Evolutionary conservation across 2,888 invertebrate genomes (phyloP), one percentile per base, ranked within the genome.

Genomic region (Orthonevra nobilis): DNA sequence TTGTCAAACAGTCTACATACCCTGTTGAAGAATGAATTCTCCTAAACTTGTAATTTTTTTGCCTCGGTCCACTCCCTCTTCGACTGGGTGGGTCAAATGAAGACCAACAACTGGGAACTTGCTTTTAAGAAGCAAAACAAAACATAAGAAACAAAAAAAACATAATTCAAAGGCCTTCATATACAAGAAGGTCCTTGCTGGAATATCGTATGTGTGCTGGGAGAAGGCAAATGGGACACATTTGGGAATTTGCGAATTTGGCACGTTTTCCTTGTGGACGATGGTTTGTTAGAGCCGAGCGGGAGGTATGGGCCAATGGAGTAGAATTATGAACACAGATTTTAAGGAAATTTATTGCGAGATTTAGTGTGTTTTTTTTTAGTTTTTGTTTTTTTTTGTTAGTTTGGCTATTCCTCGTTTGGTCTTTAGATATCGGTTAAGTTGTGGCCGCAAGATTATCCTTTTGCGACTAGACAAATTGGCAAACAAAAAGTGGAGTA

Each of bases 391-490:
- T n/a, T 69, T 42, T 60, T 38, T 54, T 44, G 28, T 15, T 34
- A 12, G 28, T 50, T 64, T 40, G 12, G 19, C n/a, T 64, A 36
- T 52, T 50, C 32, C 20, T 28, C 72, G n/a, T 69, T 63, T 44
- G 58, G 34, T 32, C 48, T 56, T 70, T 58, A 58, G 58, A 64
- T 77, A 64, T 77, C 52, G 70, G 63, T 70, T 58, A 58, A 58
- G 70, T 64, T 77, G 64, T 60, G 77, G 58, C 64, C 64, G 63
- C 44, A 64, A 70, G 77, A 70, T 70, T 77, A 77, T 77, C 77
- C 77, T 64, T 77, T 70, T 64, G 70, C 70, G 70, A 70, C 77
- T 69, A 70, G 77, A 77, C 77, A 77, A 77, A 77, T 77, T 70
- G 77, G 63, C 77, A 70, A 77, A 70, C 77, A 77, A 77, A 77